Evolutionary conservation across 2,888 invertebrate species (phyloP).

Genomic region (Drosophila planitibia): DNA sequence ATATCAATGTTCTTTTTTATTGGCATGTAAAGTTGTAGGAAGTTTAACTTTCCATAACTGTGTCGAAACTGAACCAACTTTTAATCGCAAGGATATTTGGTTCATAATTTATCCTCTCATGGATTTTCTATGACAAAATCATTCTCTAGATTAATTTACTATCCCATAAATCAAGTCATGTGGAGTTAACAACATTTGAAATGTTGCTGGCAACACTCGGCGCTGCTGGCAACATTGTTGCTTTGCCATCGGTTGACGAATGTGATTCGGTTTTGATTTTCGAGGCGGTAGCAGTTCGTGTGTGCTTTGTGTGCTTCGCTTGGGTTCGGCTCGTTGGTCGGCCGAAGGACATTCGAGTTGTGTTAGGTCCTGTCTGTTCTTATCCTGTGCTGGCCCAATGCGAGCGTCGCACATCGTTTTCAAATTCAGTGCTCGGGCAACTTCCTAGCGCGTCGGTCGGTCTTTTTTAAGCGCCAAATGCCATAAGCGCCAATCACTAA

Average conservation of each 20-base stretch:
- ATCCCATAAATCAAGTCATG: background rate
- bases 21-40: background rate
- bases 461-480: slow-evolving; percentile 42
- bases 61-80: background rate
- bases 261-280: slow-evolving; percentile 25
- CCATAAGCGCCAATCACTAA: slow-evolving; percentile 6
- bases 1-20: background rate
- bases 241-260: slow-evolving; percentile 19
- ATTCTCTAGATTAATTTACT: background rate
- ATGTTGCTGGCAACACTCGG: slow-evolving; percentile 15
- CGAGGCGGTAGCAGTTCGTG: slow-evolving; percentile 22
- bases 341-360: slow-evolving; percentile 49
- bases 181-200: slow-evolving; percentile 12
- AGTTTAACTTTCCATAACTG: background rate
- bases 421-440: slow-evolving; percentile 85
- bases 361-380: slow-evolving; percentile 50
- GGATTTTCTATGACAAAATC: background rate
- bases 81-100: background rate
- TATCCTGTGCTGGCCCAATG: slow-evolving; percentile 62
- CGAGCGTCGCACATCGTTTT: slow-evolving; percentile 56
- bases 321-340: slow-evolving; percentile 17
- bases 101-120: background rate
- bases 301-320: slow-evolving; percentile 11
- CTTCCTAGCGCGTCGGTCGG: slow-evolving; percentile 84
- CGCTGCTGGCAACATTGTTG: slow-evolving; percentile 46